Evolutionary conservation across 2,888 invertebrate genomes (phyloP), one percentile per base, ranked within the genome.

Genomic region (Amphipyra berbera): DNA sequence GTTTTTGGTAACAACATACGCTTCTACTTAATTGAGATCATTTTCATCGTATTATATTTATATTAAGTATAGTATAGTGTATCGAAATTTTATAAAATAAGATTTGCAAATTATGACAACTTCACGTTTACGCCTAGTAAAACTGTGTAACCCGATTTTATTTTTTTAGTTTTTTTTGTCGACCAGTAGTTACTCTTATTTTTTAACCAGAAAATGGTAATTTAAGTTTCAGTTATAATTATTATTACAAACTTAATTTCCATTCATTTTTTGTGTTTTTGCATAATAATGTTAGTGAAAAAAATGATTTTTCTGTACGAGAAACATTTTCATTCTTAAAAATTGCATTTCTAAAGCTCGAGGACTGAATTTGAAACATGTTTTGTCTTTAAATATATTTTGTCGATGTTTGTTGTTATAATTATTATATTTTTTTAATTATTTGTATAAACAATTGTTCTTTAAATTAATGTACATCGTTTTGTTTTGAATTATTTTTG

Each of bases 391-490:
- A 92, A 94, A 94, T 94, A 94, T 94, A 94, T 95, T 95, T 93
- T 95, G 94, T 95, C 95, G 90, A 95, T 95, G 95, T 95, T 95
- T 95, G 95, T 95, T 95, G 95, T 95, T 95, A 95, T 95, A 95
- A 94, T 93, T 95, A 95, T 95, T 95, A 94, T 95, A 94, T 95
- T 95, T 95, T 95, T 96, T 95, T 96, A 95, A 96, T 95, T 95
- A 95, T 95, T 95, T 96, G 96, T 96, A 96, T 95, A 96, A 96
- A 95, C 96, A 95, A 95, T 96, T 96, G 96, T 96, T 96, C 96
- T 96, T 96, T 96, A 96, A 96, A 96, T 96, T 96, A 96, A 96
- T 96, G 96, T 96, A 96, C 96, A 96, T 96, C 96, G 96, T 96
- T 96, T 96, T 96, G 96, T 96, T 96, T 96, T 96, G 95, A 95